Evolutionary conservation across 2,113 vertebrate genomes (phyloP), one percentile per base, ranked within the genome.

Genomic region (Glareola pratincola): DNA sequence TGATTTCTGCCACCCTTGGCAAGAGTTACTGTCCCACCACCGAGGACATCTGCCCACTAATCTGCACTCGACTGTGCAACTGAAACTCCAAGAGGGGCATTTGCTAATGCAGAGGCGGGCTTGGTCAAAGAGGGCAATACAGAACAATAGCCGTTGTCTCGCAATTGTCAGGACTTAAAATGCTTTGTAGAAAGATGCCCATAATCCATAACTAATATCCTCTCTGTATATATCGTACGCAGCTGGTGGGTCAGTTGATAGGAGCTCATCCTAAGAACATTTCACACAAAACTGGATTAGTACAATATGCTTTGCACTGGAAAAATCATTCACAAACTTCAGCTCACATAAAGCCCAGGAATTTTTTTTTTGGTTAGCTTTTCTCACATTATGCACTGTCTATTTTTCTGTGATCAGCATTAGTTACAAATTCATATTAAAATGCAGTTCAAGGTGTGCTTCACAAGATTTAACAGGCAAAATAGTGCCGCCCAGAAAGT

Each of bases 271-370:
- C 93, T 97, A 94, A 97, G 93, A 97, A 90, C 89, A 83, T 97
- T 96, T 97, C 94, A 97, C 95, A 85, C 93, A 96, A 94, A 96
- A 97, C 84, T 93, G 94, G 95, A 96, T 97, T 96, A 97, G 91
- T 66, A 90, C 86, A 94, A 82, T 81, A 82, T 32, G 69, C 69
- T 85, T 91, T 79, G 57, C 74, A 36, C 81, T 83, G 85, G 74
- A 94, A 96, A 92, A 94, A 96, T 88, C 94, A 71, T 90, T 95
- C 89, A 92, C 79, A 87, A 94, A 94, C 86, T 91, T 94, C 86
- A 85, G 51, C 72, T 78, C 8, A 0, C 75, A 39, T 51, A 87
- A 92, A 95, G 72, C 17, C 24, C 51, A 26, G 24, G 62, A 87
- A 29, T 29, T 60, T 45, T 71, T 93, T 45, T 71, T 93, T 81